Conservation (phyloP, 2,888 invertebrate species). For the Tiliacea citrago region DNA sequence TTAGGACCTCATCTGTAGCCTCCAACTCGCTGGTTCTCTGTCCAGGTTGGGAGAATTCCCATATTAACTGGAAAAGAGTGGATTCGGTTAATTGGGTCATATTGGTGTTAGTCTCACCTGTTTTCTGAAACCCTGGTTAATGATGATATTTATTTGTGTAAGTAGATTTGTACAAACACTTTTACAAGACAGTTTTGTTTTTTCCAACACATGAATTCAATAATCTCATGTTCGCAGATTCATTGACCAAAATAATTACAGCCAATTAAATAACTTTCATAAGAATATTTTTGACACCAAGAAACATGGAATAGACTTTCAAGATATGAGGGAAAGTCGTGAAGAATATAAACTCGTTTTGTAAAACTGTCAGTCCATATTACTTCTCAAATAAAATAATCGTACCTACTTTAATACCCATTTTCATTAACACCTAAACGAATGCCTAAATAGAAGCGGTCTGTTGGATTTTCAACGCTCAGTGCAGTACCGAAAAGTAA, state of each 20-base stretch:
- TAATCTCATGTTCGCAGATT: background rate
- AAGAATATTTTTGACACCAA: background rate
- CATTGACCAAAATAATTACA: background rate
- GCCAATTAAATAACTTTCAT: background rate
- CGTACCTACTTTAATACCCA: too few species aligned
- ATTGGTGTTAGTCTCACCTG: background rate
- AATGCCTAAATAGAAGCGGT: too few species aligned
- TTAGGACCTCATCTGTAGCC: slow-evolving; percentile 72
- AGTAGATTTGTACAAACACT: too few species aligned
- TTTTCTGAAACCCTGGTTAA: background rate
- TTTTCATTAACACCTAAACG: too few species aligned
- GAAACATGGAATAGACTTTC: background rate
- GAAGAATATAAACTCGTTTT: background rate
- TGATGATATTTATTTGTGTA: too few species aligned
- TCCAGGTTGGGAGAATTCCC: slow-evolving; percentile 76
- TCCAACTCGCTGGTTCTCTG: slow-evolving; percentile 75
- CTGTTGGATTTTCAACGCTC: too few species aligned
- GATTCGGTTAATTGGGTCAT: background rate
- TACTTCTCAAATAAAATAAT: background rate
- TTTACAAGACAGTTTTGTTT: background rate
- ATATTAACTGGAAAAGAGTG: slow-evolving; percentile 75
- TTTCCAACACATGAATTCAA: background rate
- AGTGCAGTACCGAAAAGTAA: background rate
- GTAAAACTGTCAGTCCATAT: background rate
- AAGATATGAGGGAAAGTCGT: too few species aligned